These are phyloP conservation scores for Nomada ruficornis DNA, from an alignment of 2,888 invertebrate genomes.

Conservation along the genomic window DNA sequence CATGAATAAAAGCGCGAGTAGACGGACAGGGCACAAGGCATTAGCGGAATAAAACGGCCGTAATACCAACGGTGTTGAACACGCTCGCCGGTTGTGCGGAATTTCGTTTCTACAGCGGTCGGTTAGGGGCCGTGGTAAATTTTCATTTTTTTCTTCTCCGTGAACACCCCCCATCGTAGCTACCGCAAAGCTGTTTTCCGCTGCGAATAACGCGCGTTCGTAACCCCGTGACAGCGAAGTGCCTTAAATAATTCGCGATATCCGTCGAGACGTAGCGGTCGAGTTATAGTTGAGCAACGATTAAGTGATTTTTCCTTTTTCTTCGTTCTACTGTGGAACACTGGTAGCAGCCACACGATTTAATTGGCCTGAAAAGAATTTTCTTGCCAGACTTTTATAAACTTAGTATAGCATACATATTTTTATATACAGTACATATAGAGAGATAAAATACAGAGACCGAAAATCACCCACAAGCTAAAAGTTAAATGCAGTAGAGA, in stretches of 20 bases:
- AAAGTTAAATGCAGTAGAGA: too few species aligned
- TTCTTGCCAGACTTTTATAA: too few species aligned
- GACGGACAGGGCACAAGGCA: slow-evolving; percentile 67
- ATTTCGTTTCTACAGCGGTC: slow-evolving; percentile 66
- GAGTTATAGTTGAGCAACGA: not conserved
- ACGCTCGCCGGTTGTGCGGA: slow-evolving; percentile 68
- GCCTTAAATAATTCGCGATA: slow-evolving; percentile 46
- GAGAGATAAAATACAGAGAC: too few species aligned
- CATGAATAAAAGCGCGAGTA: slow-evolving; percentile 71
- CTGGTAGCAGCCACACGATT: not conserved
- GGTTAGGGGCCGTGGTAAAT: slow-evolving; percentile 60
- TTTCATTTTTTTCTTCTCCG: slow-evolving; percentile 52
- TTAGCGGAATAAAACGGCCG: slow-evolving; percentile 71
- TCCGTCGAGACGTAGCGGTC: not conserved
- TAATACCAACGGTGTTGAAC: slow-evolving; percentile 72
- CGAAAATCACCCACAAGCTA: too few species aligned
- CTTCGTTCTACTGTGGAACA: not conserved
- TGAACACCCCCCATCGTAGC: not conserved
- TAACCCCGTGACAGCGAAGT: slow-evolving; percentile 46
- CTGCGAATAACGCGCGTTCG: slow-evolving; percentile 45
- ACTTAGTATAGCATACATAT: too few species aligned
- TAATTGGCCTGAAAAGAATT: not conserved
- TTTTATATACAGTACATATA: too few species aligned
- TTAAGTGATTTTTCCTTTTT: not conserved
- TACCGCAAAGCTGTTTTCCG: not conserved